Base-by-base conservation (phyloP, 53 echinoderm and acorn worm species). In the Patiria pectinifera region DNA sequence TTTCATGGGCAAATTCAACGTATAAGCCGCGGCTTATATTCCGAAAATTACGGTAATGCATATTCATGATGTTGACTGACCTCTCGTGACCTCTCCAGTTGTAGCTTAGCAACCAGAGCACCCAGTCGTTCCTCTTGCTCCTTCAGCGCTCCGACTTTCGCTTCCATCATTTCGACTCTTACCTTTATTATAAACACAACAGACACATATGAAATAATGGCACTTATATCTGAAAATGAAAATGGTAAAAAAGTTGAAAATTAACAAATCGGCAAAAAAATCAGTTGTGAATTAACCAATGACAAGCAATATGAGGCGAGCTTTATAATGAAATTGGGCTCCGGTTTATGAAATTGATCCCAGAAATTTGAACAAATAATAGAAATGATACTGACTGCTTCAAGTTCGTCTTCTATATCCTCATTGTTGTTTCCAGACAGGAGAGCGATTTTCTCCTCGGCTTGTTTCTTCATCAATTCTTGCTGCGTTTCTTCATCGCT, bases 11-110 rank as follows among this genome's bases (percentile, higher is more conserved):
- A n/a, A n/a, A n/a, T n/a, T n/a, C n/a, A n/a, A n/a, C n/a, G n/a
- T n/a, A n/a, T n/a, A n/a, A n/a, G n/a, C n/a, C n/a, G n/a, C n/a
- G n/a, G n/a, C n/a, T n/a, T n/a, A n/a, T n/a, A n/a, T n/a, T n/a
- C n/a, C n/a, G n/a, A n/a, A n/a, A n/a, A n/a, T n/a, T n/a, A n/a
- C n/a, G n/a, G n/a, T 79, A 79, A 79, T 79, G 80, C 13, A 47
- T 79, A 79, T 62, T 59, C 84, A 62, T 84, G 3, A 60, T 3
- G 13, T 9, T 84, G 84, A 84, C 61, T 93, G 71, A 99, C 99
- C 97, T 99, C 99, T 84, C 97, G 94, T 11, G 99, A 97, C 94
- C 97, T 99, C 79, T 99, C 95, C 92, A 99, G 81, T 86, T 99
- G 99, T 83, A 99, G 84, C 92, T 96, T 89, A 82, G 97, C 99